These are phyloP conservation scores for Axea sp. DNA, from an alignment of 2,888 invertebrate genomes.

Conservation along the genomic window DNA sequence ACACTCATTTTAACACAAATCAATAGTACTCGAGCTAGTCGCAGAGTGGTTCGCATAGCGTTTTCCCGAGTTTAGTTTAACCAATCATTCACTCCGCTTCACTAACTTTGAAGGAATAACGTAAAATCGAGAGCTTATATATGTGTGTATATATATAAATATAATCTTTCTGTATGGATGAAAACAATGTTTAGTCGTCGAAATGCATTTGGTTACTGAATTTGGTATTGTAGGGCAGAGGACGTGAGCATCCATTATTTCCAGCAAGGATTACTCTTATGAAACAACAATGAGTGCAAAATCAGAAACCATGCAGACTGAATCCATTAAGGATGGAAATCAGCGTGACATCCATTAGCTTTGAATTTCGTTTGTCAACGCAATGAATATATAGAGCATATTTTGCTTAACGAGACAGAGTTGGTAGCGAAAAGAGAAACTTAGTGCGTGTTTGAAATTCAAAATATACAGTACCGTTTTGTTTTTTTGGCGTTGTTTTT, in stretches of 20 bases:
- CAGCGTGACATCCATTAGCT: constrained; percentile 26
- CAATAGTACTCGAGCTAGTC: constrained; percentile 25
- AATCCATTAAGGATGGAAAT: constrained; percentile 44
- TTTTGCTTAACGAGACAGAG: too few relatives aligned
- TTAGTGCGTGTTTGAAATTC: too few relatives aligned
- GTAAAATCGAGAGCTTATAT: too few relatives aligned
- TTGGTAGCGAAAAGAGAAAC: too few relatives aligned
- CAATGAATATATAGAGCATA: too few relatives aligned
- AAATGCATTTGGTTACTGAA: constrained; percentile 43
- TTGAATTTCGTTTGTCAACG: constrained; percentile 7
- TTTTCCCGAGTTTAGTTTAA: not conserved
- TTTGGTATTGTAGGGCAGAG: constrained; percentile 59
- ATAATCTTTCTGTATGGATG: too few relatives aligned
- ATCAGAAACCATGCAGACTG: constrained; percentile 48
- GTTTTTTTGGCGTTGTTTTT: too few relatives aligned
- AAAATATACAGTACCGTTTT: too few relatives aligned
- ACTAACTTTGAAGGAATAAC: too few relatives aligned
- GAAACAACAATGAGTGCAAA: constrained; percentile 51
- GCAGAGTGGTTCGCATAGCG: constrained; percentile 22
- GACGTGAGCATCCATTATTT: constrained; percentile 72
- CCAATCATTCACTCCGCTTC: constrained; percentile 3
- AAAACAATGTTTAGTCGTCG: constrained; percentile 6
- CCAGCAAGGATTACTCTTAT: constrained; percentile 68
- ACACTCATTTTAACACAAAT: constrained; percentile 30
- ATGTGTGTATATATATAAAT: too few relatives aligned